A percentile compares a stretch with the other conserved stretches of the same genome.
Evolutionary conservation across 1,140 invertebrate genomes (phyloP).

Genomic region (Drosophila watanabei): DNA sequence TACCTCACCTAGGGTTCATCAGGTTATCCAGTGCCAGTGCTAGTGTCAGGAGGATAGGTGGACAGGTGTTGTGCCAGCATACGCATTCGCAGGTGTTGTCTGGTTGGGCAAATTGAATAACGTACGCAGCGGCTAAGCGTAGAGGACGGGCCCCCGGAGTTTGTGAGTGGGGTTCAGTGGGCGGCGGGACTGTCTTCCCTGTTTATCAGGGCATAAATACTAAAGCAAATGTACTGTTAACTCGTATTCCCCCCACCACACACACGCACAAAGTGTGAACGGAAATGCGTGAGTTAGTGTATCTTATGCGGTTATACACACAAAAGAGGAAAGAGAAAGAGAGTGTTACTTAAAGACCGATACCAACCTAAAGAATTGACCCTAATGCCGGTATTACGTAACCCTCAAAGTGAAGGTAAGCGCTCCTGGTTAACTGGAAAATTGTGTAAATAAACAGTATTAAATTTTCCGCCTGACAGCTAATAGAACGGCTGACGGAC

Average conservation of each 20-base stretch:
- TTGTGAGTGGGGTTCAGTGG: neutral
- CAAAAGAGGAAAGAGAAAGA: neutral
- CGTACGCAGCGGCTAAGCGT: constrained; percentile 48
- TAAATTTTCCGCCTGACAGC: constrained; percentile 70
- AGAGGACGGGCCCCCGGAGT: constrained; percentile 11
- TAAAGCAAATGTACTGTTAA: constrained; percentile 79
- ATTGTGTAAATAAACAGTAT: constrained; percentile 75
- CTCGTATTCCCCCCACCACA: constrained; percentile 55
- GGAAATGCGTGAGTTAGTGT: constrained; percentile 34
- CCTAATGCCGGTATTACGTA: constrained; percentile 56
- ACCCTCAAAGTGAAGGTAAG: constrained; percentile 39
- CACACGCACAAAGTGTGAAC: constrained; percentile 69
- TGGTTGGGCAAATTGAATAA: constrained; percentile 68
- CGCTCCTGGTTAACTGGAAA: constrained; percentile 43
- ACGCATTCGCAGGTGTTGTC: constrained; percentile 29
- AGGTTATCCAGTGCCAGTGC: constrained; percentile 2
- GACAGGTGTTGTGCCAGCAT: constrained; percentile 13
- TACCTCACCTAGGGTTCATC: constrained; percentile 7
- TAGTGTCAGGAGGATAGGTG: neutral
- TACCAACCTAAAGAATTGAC: neutral
- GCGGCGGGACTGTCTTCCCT: neutral
- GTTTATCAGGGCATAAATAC: constrained; percentile 76
- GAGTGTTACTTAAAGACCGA: constrained; percentile 45
- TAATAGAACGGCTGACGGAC: constrained; percentile 71
- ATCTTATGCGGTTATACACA: constrained; percentile 31